A percentile compares a stretch with the other conserved stretches of the same genome.
These are phyloP conservation scores for Drosophila atripex DNA, from an alignment of 2,888 invertebrate species.

Conservation along the genomic window DNA sequence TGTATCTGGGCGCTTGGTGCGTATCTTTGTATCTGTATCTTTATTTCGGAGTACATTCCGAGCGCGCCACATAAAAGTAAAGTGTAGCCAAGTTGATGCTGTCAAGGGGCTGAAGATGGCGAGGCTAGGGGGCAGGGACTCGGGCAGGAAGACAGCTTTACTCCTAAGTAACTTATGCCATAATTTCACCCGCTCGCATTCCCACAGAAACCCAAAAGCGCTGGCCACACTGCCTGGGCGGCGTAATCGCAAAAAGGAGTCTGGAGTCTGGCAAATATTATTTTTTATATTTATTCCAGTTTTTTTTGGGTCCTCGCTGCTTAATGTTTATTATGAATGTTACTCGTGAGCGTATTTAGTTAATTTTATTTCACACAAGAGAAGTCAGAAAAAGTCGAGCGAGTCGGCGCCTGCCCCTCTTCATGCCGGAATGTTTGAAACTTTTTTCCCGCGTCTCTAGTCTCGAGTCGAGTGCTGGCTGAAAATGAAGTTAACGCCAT, in stretches of 20 bases:
- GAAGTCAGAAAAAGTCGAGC: slow-evolving; percentile 58
- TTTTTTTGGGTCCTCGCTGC: slow-evolving; percentile 55
- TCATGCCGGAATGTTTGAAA: slow-evolving; percentile 49
- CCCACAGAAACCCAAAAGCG: slow-evolving; percentile 14
- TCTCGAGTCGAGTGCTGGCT: slow-evolving; percentile 61
- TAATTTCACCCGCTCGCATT: slow-evolving; percentile 65
- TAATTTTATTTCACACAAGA: slow-evolving; percentile 80
- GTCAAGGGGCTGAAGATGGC: slow-evolving; percentile 21
- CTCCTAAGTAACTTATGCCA: slow-evolving; percentile 78
- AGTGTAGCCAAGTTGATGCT: slow-evolving; percentile 74
- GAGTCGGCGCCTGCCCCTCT: slow-evolving; percentile 34
- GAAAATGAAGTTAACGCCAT: slow-evolving; percentile 78
- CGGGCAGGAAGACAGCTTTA: slow-evolving; percentile 39
- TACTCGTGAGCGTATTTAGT: slow-evolving; percentile 80
- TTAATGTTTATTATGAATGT: slow-evolving; percentile 81
- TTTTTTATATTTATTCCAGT: slow-evolving; percentile 78
- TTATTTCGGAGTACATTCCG: slow-evolving; percentile 78
- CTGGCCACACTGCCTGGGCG: slow-evolving; percentile 43
- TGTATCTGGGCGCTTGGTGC: slow-evolving; percentile 64
- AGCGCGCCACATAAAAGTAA: slow-evolving; percentile 74
- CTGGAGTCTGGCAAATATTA: slow-evolving; percentile 76
- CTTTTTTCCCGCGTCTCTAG: slow-evolving; percentile 15
- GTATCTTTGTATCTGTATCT: slow-evolving; percentile 69
- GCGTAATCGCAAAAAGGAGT: slow-evolving; percentile 73
- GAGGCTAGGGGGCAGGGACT: not conserved